Evolutionary conservation across 2,113 vertebrate genomes (phyloP).

Genomic region (Tetrao urogallus): DNA sequence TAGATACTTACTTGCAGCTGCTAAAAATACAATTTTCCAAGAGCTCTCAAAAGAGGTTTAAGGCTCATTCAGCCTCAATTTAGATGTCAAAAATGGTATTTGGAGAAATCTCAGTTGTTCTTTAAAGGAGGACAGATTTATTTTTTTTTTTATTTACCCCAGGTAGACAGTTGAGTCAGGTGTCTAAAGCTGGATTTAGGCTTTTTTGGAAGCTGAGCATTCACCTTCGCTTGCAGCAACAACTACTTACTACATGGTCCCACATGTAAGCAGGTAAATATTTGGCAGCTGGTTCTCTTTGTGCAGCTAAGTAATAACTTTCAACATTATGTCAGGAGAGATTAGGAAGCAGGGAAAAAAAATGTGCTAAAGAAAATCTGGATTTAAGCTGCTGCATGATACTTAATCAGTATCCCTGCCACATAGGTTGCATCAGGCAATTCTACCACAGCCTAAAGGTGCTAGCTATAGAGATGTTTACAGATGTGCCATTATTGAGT

Average conservation of each 20-base stretch:
- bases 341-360: slow-evolving; percentile 23
- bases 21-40: slow-evolving; percentile 26
- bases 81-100: slow-evolving; percentile 24
- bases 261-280: slow-evolving; percentile 56
- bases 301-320: slow-evolving; percentile 66
- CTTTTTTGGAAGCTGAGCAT: not conserved
- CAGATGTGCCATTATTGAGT: slow-evolving; percentile 57
- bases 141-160: not conserved
- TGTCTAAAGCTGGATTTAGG: not conserved
- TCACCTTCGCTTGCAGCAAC: not conserved
- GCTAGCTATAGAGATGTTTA: slow-evolving; percentile 64
- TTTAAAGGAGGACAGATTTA: not conserved
- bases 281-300: slow-evolving; percentile 64
- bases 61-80: not conserved
- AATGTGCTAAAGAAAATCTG: not conserved
- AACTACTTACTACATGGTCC: slow-evolving; percentile 38
- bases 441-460: not conserved
- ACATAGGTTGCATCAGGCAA: not conserved
- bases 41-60: not conserved
- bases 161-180: not conserved
- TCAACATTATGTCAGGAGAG: slow-evolving; percentile 52
- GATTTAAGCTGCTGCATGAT: accelerated
- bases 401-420: not conserved
- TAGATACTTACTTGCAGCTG: not conserved
- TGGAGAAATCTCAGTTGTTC: slow-evolving; percentile 7